Base-by-base conservation (phyloP, 2,113 vertebrate species). In the Ceyx melanurus region DNA sequence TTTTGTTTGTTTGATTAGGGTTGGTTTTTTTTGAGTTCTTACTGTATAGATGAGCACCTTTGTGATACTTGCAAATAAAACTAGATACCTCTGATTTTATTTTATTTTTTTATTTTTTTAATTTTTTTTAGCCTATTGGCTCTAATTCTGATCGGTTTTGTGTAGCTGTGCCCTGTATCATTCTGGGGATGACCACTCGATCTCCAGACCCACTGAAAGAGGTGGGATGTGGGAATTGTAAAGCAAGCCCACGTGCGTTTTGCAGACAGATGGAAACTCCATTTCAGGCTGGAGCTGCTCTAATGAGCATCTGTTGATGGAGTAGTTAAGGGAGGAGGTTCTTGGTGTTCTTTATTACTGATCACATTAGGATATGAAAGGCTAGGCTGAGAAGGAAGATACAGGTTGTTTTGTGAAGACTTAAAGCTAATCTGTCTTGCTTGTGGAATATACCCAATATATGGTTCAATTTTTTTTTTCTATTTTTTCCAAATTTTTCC, bases 301-400 rank as follows among this genome's bases (percentile, higher is more conserved):
- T 95, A 95, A 96, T 95, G 88, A 95, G 85, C 92, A 94, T 94
- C 88, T 95, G 93, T 94, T 96, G 94, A 95, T 95, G 82, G 95
- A 96, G 61, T 66, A 26, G 82, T 58, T 29, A 26, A 31, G 54
- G 23, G 90, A 89, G 57, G 9, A 22, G 11, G 50, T 75, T 91
- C 85, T 93, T 29, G 5, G 29, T 77, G 62, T 86, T 73, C 42
- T 54, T 86, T 74, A 15, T 65, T 73, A 42, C 60, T 68, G 37
- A 21, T 86, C 4, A 0, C 7, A 20, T 65, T 53, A 58, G 72
- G 51, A 23, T 62, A 48, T 8, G 54, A 40, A 74, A 68, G 54
- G 21, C 78, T 89, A 23, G 61, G 33, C 25, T 71, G 45, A 28
- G 86, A 84, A 92, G 57, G 53, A 91, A 68, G 53, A 3, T 62